Evolutionary conservation across 1,140 invertebrate genomes (phyloP), one percentile per base, ranked within the genome.

Genomic region (Achatina immaculata): DNA sequence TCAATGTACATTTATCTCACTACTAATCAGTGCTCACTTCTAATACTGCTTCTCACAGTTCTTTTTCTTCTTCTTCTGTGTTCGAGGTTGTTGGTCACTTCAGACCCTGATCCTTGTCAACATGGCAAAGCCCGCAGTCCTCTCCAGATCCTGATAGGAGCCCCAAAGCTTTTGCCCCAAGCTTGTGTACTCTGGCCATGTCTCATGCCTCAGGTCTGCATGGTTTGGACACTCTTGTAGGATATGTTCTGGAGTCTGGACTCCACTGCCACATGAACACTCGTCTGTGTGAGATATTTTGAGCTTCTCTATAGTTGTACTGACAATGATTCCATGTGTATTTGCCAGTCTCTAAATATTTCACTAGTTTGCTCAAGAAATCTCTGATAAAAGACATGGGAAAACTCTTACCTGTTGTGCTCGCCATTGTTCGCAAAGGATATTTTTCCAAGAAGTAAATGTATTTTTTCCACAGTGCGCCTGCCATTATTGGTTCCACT

Each of bases 331-430:
- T 34, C 48, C 28, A 75, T 58, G n/a, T 71, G 14, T 21, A 9
- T 11, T 7, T 7, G 43, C 40, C 36, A 9, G 40, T 43, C 45
- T 24, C 24, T 31, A 42, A 43, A 34, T 77, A 40, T 48, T 19
- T n/a, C 28, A 24, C 24, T n/a, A 34, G 24, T 43, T 34, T 68
- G 34, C 24, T 14, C 9, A n/a, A 69, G 43, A 21, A 1, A 28
- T 31, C 43, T 45, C 16, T 45, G 24, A 55, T 55, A n/a, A n/a
- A n/a, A n/a, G n/a, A n/a, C n/a, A n/a, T n/a, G n/a, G n/a, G n/a
- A 21, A 24, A 16, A 31, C 7, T 71, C 19, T 69, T 84, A 84
- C 83, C 83, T 51, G 83, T 84, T 31, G 83, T 81, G 45, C 71
- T 58, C 19, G 75, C 45, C 79, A 81, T 82, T 68, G 83, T 84